Base-by-base conservation (phyloP, 2,113 vertebrate genomes). In the Tyto alba region DNA sequence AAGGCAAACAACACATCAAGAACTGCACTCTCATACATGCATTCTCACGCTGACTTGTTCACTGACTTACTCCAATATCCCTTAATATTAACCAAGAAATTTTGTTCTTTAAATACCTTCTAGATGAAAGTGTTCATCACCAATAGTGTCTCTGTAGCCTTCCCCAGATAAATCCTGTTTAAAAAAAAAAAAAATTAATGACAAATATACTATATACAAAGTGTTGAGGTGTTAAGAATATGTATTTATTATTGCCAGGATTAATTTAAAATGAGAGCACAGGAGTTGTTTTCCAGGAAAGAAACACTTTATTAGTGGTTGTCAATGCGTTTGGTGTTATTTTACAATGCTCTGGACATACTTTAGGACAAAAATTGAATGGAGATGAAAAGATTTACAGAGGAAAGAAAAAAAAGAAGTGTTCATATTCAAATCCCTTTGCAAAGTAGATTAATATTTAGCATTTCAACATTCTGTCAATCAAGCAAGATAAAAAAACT, bases 101-200 rank as follows among this genome's bases (percentile, higher is more conserved):
- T 27, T 59, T 36, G 25, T 40, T 72, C 30, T 84, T 84, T 67
- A 72, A 80, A 87, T 99, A 99, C 99, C 99, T 99, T 99, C 99
- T 88, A 99, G 98, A 64, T 98, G 99, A 96, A 99, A 99, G 95
- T 99, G 98, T 95, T 99, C 99, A 89, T 99, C 98, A 47, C 98
- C 98, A 90, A 99, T 97, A 16, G 97, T 91, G 52, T 99, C 98
- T 90, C 98, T 98, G 97, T 98, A 98, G 62, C 98, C 97, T 88
- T 99, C 98, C 16, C 98, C 98, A 96, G 98, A 95, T 16, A 99
- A 98, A 88, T 99, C 99, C 99, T 99, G 95, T 56, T 97, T 64
- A 94, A 97, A 97, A 50, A 93, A 50, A 91, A 53, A 38, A 69
- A 22, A 71, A 41, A 41, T 79, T 80, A 92, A 80, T 92, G 11